Evolutionary conservation across 2,888 invertebrate genomes (phyloP).

Genomic region (Euzetes globulus): DNA sequence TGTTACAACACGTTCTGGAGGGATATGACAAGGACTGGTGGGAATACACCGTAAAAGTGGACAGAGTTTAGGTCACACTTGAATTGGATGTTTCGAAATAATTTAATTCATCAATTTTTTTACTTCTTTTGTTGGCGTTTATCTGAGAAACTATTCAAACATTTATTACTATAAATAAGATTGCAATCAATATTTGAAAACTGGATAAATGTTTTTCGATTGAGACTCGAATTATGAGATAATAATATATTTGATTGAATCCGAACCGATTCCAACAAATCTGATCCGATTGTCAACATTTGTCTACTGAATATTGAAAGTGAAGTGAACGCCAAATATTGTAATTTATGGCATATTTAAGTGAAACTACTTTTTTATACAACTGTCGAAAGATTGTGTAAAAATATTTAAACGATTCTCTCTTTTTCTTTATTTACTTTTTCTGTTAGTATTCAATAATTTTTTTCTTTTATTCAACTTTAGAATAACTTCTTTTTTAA

Average conservation of each 20-base stretch:
- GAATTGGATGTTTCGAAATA: background rate
- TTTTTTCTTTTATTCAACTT: background rate
- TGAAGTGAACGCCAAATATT: background rate
- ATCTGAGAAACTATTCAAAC: background rate
- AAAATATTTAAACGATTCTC: background rate
- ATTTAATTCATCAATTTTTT: background rate
- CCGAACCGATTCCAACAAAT: background rate
- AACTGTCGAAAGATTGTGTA: conserved; percentile 7
- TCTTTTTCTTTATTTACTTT: background rate
- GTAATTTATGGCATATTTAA: background rate
- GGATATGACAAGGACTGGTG: conserved; percentile 93
- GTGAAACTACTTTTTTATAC: conserved; percentile 10
- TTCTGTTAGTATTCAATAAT: background rate
- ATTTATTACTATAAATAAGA: background rate
- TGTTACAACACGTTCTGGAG: conserved; percentile 95
- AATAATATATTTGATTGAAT: background rate
- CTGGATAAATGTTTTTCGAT: background rate
- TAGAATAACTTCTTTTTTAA: background rate
- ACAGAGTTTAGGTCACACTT: background rate
- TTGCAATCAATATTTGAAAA: conserved; percentile 10
- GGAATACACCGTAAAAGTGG: conserved; percentile 36
- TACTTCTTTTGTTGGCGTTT: background rate
- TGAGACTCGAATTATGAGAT: background rate
- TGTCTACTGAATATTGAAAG: background rate
- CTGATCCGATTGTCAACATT: background rate